A percentile compares a stretch with the other conserved stretches of the same genome.
Evolutionary conservation across 1,140 invertebrate genomes (phyloP).

Genomic region (Magallana gigas): DNA sequence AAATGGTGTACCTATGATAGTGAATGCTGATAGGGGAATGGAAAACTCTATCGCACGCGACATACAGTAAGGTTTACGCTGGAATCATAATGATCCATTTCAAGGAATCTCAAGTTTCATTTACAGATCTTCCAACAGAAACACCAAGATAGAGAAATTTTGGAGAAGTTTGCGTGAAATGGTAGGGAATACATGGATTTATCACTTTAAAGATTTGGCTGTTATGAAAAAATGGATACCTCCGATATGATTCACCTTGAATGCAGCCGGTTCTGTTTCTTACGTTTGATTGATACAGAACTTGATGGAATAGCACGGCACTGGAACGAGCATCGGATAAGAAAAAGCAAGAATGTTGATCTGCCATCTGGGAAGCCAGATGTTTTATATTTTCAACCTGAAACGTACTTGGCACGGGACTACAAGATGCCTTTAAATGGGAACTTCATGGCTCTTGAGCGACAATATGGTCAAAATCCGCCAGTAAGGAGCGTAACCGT

Average conservation of each 20-base stretch:
- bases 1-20: conserved; percentile 37
- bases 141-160: conserved; percentile 42
- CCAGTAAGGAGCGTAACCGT: neutral
- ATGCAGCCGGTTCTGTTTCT: conserved; percentile 43
- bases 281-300: conserved; percentile 16
- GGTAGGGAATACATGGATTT: neutral
- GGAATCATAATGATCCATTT: conserved; percentile 39
- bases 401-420: neutral
- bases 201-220: conserved; percentile 26
- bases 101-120: conserved; percentile 44
- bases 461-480: neutral
- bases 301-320: neutral
- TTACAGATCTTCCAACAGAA: conserved; percentile 39
- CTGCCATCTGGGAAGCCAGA: conserved; percentile 38
- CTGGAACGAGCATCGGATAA: conserved; percentile 43
- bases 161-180: conserved; percentile 25
- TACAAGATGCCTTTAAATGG: conserved; percentile 6
- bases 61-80: conserved; percentile 21
- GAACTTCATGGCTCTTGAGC: neutral
- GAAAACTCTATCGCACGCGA: conserved; percentile 39
- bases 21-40: conserved; percentile 39
- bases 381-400: conserved; percentile 46
- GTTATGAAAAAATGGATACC: conserved; percentile 24
- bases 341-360: neutral
- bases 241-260: conserved; percentile 28